Evolutionary conservation across 2,797 vertebrate genomes (phyloP).

Genomic region (Hypotaenidia okinawae): DNA sequence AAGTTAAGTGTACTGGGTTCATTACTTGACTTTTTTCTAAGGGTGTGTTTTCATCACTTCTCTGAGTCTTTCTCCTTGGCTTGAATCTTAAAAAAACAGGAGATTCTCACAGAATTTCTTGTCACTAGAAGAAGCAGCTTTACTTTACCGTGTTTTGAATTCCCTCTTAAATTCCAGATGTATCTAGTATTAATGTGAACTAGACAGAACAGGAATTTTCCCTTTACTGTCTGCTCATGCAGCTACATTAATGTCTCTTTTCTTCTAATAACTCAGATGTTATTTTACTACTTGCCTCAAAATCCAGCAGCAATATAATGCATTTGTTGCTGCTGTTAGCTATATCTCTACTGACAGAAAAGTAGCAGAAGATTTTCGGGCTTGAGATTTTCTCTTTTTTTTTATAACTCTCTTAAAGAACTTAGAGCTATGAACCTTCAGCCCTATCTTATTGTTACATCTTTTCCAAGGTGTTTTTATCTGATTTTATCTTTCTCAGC

Average conservation of each 20-base stretch:
- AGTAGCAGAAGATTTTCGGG: constrained; percentile 24
- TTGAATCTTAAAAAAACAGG: not conserved
- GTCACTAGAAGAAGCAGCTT: not conserved
- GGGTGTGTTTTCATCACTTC: not conserved
- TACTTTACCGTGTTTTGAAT: not conserved
- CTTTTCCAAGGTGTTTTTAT: constrained; percentile 61
- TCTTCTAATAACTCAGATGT: not conserved
- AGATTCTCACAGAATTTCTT: not conserved
- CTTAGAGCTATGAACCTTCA: constrained; percentile 4
- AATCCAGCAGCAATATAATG: not conserved
- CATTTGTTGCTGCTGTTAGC: constrained; percentile 4
- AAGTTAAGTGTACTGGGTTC: not conserved
- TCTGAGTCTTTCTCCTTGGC: not conserved
- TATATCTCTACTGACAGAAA: not conserved
- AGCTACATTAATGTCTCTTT: not conserved
- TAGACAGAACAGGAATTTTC: not conserved
- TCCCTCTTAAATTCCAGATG: not conserved
- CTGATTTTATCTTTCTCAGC: constrained; percentile 57
- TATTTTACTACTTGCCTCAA: constrained; percentile 7
- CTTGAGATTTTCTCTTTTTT: not conserved
- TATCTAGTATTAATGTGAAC: not conserved
- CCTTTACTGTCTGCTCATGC: not conserved
- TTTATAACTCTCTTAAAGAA: constrained; percentile 24
- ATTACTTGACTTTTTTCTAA: not conserved
- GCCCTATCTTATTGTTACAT: constrained; percentile 53